Evolutionary conservation across 2,888 invertebrate genomes (phyloP), one percentile per base, ranked within the genome.

Genomic region (Eristalinus sepulchralis): DNA sequence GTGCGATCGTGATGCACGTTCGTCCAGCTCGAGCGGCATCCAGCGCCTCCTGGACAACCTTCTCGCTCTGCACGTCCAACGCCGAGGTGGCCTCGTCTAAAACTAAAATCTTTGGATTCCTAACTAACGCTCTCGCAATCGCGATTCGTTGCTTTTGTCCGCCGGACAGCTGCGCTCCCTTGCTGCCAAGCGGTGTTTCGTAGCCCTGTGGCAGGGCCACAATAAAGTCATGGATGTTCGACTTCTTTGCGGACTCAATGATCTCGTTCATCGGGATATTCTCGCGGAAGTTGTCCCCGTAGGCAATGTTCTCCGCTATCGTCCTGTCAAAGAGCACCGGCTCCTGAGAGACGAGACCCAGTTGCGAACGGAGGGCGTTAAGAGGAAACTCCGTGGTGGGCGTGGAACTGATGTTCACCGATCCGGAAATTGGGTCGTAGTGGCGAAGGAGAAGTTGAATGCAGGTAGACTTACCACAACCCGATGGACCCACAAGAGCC

Each of bases 111-210:
- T 94, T 94, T 0, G 97, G 97, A 91, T 96, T 95, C 22, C 96
- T 92, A n/a, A 97, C 94, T 47, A 97, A 93, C 0, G 97, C 97
- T 63, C 97, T 93, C 0, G 97, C 97, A 88, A 97, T 97, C n/a
- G 97, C 97, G 62, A 98, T 96, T 75, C 97, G 93, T 91, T 97
- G 97, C 91, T 97, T 97, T 93, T 98, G 97, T 0, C 97, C 97
- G 20, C 97, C 97, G 0, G 95, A 96, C 66, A 97, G 92, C 89
- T 96, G 96, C 0, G 96, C 95, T 0, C 96, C 96, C 91, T 95
- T 95, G 67, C 95, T 95, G 66, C 96, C 96, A 79, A 96, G 94
- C 2, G 95, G 94, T 0, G 96, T 97, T n/a, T 96, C 95, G 91
- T 97, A 96, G 17, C 96, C 96, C 94, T 93, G 90, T 9, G 97